These are phyloP conservation scores for Neomonachus schauinslandi DNA, from an alignment of 2,113 vertebrate genomes.

Conservation along the genomic window DNA sequence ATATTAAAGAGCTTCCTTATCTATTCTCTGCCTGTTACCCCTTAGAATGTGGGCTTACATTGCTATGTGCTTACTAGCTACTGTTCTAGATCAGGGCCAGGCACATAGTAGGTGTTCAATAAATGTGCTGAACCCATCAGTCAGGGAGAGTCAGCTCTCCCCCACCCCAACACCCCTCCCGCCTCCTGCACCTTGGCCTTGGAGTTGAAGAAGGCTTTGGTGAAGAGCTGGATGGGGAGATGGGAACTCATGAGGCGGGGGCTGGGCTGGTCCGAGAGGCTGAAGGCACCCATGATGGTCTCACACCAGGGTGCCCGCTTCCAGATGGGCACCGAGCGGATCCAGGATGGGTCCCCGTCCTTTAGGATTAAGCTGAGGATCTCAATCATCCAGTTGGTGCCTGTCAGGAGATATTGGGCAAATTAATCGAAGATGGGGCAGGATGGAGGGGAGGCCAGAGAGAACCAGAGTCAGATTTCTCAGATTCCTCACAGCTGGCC, in stretches of 20 bases:
- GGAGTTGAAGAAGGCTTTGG: slow-evolving; percentile 84
- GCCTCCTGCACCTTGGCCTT: slow-evolving; percentile 89
- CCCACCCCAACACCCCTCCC: fast-evolving
- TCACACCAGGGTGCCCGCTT: slow-evolving; percentile 93
- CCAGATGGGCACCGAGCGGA: slow-evolving; percentile 90
- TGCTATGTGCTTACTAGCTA: neutral
- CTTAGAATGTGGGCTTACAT: neutral
- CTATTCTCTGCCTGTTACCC: neutral
- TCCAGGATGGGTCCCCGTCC: slow-evolving; percentile 88
- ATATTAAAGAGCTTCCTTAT: no score
- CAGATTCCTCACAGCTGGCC: neutral
- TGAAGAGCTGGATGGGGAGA: slow-evolving; percentile 88
- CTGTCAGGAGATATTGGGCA: neutral
- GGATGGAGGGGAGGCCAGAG: fast-evolving
- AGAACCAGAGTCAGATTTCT: neutral
- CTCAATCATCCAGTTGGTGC: slow-evolving; percentile 95
- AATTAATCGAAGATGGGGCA: fast-evolving
- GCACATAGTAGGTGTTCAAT: neutral
- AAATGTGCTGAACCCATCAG: neutral
- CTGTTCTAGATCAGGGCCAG: neutral
- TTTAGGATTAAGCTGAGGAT: slow-evolving; percentile 90
- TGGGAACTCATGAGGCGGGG: slow-evolving; percentile 90
- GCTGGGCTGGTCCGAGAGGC: slow-evolving; percentile 63
- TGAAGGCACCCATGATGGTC: slow-evolving; percentile 73
- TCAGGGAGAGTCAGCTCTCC: no score